Evolutionary conservation across 2,113 vertebrate species (phyloP).

Genomic region (Zootoca vivipara): DNA sequence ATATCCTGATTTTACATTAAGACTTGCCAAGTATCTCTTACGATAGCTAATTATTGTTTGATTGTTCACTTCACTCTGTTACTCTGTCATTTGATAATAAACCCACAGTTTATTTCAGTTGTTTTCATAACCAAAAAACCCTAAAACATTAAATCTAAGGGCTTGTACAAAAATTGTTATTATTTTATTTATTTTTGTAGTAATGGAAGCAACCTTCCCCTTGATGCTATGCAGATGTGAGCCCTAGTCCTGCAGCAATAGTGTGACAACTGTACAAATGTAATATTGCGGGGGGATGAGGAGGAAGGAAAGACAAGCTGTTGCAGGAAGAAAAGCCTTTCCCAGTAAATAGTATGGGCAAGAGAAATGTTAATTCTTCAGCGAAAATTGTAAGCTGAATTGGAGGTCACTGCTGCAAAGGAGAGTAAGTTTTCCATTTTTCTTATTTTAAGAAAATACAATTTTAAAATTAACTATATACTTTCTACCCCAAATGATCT

Average conservation of each 20-base stretch:
- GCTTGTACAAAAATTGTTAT: neutral
- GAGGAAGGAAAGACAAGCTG: neutral
- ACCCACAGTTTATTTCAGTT: neutral
- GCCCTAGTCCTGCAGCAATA: neutral
- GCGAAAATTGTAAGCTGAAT: neutral
- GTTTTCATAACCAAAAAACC: neutral
- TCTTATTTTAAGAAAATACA: too few relatives aligned
- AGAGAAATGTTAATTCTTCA: neutral
- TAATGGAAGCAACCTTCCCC: neutral
- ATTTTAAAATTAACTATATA: neutral
- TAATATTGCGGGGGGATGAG: neutral
- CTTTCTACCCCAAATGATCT: neutral
- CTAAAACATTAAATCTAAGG: neutral
- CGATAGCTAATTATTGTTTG: neutral
- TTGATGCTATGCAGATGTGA: neutral
- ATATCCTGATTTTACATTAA: slow-evolving; percentile 29
- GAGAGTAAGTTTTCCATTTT: neutral
- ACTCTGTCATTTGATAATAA: neutral
- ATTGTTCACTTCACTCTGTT: neutral
- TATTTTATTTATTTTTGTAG: neutral
- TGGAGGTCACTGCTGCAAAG: neutral
- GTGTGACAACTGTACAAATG: neutral
- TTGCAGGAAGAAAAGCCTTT: neutral
- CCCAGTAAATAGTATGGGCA: neutral
- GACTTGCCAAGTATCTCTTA: neutral